A percentile compares a stretch with the other conserved stretches of the same genome.
phyloP scores from a whole-genome alignment of 2,113 vertebrate species.

The Varanus salvator region DNA sequence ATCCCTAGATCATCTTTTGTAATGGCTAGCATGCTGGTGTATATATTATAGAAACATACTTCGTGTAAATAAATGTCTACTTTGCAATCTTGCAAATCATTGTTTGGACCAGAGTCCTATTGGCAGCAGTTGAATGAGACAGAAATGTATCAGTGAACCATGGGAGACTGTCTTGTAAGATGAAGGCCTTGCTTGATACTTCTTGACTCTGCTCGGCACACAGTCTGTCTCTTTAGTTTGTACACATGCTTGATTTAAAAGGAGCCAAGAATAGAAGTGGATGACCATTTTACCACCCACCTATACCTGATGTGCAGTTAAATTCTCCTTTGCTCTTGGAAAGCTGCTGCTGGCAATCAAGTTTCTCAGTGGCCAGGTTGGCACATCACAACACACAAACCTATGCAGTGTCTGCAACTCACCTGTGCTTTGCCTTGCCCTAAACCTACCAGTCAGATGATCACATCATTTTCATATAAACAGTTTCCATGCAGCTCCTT shows the following conservation, averaged over 20 bases:
- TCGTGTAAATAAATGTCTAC: constrained; percentile 8
- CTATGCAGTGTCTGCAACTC: too few species aligned
- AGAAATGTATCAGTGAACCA: background rate
- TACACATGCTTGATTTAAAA: background rate
- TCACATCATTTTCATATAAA: too few species aligned
- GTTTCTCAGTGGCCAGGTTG: background rate
- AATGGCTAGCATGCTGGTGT: background rate
- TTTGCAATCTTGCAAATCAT: constrained; percentile 24
- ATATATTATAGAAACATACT: background rate
- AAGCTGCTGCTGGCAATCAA: background rate
- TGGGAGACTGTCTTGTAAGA: background rate
- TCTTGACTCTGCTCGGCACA: background rate
- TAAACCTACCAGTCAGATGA: too few species aligned
- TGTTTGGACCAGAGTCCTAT: background rate
- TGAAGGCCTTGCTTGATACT: background rate
- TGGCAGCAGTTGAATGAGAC: background rate
- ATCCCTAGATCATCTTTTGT: background rate
- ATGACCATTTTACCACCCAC: background rate
- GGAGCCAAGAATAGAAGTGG: background rate
- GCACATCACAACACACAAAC: too few species aligned
- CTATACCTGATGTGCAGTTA: background rate
- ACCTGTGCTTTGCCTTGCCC: too few species aligned
- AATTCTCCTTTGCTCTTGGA: background rate
- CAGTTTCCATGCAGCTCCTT: too few species aligned
- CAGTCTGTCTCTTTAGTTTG: background rate